phyloP scores from a whole-genome alignment of 2,888 invertebrate species.

The Gymnocheta viridis region DNA sequence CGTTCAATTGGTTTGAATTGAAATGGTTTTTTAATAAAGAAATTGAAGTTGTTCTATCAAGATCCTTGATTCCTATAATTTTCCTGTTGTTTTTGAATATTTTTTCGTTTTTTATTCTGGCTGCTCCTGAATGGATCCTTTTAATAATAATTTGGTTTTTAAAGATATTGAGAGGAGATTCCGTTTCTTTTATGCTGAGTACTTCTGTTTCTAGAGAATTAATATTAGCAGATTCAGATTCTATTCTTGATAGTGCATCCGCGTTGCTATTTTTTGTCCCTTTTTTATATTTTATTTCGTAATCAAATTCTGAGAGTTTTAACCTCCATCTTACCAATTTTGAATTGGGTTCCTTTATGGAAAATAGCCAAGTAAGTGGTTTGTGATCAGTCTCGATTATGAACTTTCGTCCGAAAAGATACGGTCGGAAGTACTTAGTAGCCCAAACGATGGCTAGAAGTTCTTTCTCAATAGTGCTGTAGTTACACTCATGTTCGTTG shows the following conservation, averaged over 20 bases:
- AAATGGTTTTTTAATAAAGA: too few species aligned
- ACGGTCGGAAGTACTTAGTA: too few species aligned
- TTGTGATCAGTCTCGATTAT: too few species aligned
- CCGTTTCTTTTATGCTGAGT: not conserved
- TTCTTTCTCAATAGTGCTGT: not conserved
- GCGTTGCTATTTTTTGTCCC: too few species aligned
- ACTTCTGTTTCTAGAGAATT: not conserved
- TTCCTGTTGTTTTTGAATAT: too few species aligned
- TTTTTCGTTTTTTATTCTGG: too few species aligned
- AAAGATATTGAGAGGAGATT: not conserved
- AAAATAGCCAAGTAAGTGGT: not conserved
- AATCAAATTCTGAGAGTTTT: not conserved
- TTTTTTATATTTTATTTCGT: not conserved
- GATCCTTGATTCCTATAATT: too few species aligned
- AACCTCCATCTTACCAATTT: not conserved
- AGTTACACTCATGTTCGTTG: not conserved
- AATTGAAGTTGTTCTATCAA: too few species aligned
- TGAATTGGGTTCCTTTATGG: not conserved
- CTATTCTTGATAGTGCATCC: not conserved
- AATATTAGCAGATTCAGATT: not conserved
- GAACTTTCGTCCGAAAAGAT: too few species aligned
- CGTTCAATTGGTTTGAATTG: too few species aligned
- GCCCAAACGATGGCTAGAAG: not conserved
- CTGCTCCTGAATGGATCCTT: too few species aligned
- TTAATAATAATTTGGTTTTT: not conserved